These are phyloP conservation scores for Ophion slaviceki DNA, from an alignment of 2,888 invertebrate species.

Conservation along the genomic window DNA sequence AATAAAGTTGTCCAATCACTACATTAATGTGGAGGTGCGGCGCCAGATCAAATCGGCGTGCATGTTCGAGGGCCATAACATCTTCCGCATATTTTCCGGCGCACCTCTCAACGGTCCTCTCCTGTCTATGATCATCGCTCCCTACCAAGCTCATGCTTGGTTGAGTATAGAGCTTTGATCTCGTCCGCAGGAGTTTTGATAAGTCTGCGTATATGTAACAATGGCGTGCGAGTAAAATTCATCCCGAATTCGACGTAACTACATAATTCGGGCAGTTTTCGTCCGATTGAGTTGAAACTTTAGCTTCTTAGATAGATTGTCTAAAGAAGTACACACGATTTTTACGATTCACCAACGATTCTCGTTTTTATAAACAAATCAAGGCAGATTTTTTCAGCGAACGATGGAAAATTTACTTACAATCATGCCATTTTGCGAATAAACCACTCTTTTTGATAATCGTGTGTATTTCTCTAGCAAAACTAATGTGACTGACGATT, in stretches of 20 bases:
- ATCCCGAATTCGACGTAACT: constrained; percentile 50
- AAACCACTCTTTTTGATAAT: too few species aligned
- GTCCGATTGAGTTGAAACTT: too few species aligned
- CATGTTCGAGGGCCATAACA: constrained; percentile 78
- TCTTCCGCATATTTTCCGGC: constrained; percentile 75
- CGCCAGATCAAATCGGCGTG: constrained; percentile 79
- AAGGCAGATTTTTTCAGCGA: too few species aligned
- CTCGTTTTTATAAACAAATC: too few species aligned
- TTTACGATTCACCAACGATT: too few species aligned
- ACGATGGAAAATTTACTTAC: too few species aligned
- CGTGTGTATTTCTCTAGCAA: too few species aligned
- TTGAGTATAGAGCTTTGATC: constrained; percentile 50
- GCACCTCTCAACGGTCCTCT: constrained; percentile 67
- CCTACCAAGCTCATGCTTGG: constrained; percentile 71
- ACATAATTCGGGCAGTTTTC: too few species aligned
- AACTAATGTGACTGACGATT: too few species aligned
- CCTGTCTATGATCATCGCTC: constrained; percentile 71
- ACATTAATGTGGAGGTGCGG: constrained; percentile 80
- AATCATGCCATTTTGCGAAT: too few species aligned
- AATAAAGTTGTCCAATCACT: constrained; percentile 80
- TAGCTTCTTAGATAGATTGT: too few species aligned
- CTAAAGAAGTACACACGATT: too few species aligned
- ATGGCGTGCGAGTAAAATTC: constrained; percentile 53
- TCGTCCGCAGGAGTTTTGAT: constrained; percentile 19
- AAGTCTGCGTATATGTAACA: not conserved